Evolutionary conservation across 2,113 vertebrate species (phyloP).

Genomic region (Lamprotornis superbus): DNA sequence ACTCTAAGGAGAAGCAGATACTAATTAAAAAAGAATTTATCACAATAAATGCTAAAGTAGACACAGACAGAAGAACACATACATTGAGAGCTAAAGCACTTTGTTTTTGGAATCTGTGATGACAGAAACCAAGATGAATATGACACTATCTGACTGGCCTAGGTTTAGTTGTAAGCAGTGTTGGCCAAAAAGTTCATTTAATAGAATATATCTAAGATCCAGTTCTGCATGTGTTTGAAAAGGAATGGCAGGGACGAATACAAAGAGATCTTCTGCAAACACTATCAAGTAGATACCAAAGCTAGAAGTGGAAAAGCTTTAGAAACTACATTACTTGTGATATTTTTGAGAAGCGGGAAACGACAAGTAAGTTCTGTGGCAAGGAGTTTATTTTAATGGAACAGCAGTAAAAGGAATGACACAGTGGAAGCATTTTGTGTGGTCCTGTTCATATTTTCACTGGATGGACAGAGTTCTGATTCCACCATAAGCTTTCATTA

Average conservation of each 20-base stretch:
- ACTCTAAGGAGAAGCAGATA: not conserved
- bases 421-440: conserved; percentile 75
- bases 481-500: conserved; percentile 58
- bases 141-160: not conserved
- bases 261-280: conserved; percentile 40
- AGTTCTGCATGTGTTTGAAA: not conserved
- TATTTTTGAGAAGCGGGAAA: conserved; percentile 66
- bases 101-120: not conserved
- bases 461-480: conserved; percentile 60
- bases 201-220: conserved; percentile 26
- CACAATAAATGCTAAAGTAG: conserved; percentile 24
- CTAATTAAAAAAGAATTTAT: not conserved
- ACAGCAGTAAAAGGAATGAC: conserved; percentile 68
- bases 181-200: conserved; percentile 20
- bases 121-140: conserved; percentile 20
- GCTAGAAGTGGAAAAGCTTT: conserved; percentile 44
- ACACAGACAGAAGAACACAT: not conserved
- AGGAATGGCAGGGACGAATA: conserved; percentile 30
- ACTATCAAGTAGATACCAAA: conserved; percentile 36
- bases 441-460: conserved; percentile 76
- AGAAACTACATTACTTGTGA: conserved; percentile 21
- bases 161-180: not conserved
- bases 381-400: conserved; percentile 70
- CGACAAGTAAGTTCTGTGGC: conserved; percentile 71
- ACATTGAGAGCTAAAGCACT: conserved; percentile 11